Evolutionary conservation across 1,140 invertebrate species (phyloP).

Genomic region (Sitobion miscanthi): DNA sequence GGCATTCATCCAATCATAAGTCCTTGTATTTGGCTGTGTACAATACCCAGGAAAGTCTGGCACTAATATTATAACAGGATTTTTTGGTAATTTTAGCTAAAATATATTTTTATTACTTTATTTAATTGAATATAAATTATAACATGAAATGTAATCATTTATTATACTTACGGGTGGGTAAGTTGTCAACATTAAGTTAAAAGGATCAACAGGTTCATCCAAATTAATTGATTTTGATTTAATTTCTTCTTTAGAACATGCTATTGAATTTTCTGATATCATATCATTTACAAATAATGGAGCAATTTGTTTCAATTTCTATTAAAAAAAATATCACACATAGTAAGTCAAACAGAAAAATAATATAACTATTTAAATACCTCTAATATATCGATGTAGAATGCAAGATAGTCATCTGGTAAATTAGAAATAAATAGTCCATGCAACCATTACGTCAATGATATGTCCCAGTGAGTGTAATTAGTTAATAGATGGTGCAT

Average conservation of each 20-base stretch:
- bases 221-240: constrained; percentile 31
- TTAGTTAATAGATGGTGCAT: constrained; percentile 50
- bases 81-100: constrained; percentile 50
- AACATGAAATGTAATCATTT: background rate
- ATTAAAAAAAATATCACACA: background rate
- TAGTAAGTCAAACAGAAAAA: background rate
- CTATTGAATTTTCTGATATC: constrained; percentile 26
- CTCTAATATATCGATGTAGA: constrained; percentile 51
- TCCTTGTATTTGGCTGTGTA: constrained; percentile 44
- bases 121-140: background rate
- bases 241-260: constrained; percentile 37
- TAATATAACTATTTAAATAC: background rate
- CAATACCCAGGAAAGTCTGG: constrained; percentile 52
- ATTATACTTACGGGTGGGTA: constrained; percentile 45
- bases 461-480: constrained; percentile 35
- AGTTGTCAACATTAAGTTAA: constrained; percentile 42
- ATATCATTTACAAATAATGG: constrained; percentile 44
- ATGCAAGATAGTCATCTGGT: constrained; percentile 47
- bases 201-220: constrained; percentile 45
- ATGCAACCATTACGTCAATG: constrained; percentile 47
- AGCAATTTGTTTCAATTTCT: constrained; percentile 47
- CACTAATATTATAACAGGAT: constrained; percentile 54
- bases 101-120: background rate
- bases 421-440: constrained; percentile 13
- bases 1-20: constrained; percentile 50